A percentile compares a stretch with the other conserved stretches of the same genome.
Evolutionary conservation across 2,113 vertebrate genomes (phyloP).

Genomic region (Martes martes): DNA sequence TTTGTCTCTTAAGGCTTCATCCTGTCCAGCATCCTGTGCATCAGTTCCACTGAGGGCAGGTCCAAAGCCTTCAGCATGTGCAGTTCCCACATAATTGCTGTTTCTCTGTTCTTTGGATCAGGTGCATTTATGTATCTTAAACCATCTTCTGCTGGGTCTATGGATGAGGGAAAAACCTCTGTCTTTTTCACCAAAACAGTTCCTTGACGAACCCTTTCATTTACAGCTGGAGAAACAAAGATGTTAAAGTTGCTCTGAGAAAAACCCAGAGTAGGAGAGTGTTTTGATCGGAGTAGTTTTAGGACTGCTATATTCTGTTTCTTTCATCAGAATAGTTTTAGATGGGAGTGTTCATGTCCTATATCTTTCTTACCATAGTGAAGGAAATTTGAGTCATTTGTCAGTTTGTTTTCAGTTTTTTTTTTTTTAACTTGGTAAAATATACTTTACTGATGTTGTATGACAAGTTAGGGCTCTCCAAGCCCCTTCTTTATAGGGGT

Average conservation of each 20-base stretch:
- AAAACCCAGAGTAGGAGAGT: background rate
- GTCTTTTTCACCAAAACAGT: conserved; percentile 18
- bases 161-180: background rate
- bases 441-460: background rate
- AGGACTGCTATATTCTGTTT: background rate
- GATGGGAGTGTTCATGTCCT: background rate
- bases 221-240: conserved; percentile 27
- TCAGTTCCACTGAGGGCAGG: background rate
- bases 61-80: conserved; percentile 31
- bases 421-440: background rate
- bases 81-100: conserved; percentile 30
- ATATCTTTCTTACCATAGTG: background rate
- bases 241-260: conserved; percentile 27
- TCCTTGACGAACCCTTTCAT: conserved; percentile 49
- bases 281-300: background rate
- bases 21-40: background rate
- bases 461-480: background rate
- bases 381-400: background rate
- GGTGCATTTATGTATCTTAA: conserved; percentile 18
- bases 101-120: conserved; percentile 52
- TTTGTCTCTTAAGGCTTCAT: conserved; percentile 34
- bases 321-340: background rate
- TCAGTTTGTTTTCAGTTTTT: background rate
- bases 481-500: too few relatives aligned
- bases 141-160: background rate